A percentile compares a stretch with the other conserved stretches of the same genome.
phyloP scores from a whole-genome alignment of 2,888 invertebrate species.

The Tipula confusa region DNA sequence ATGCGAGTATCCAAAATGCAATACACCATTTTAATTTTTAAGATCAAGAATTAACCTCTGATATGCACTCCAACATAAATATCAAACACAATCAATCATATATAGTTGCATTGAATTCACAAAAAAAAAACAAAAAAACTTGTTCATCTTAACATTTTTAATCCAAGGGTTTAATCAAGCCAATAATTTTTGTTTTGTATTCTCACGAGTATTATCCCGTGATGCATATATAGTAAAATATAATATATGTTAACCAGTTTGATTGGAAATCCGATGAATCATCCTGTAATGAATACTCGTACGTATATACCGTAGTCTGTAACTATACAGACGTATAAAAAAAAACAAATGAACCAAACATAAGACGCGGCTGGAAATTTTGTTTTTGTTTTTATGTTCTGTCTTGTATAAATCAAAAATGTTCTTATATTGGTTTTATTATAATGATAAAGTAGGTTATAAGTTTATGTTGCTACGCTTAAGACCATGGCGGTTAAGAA shows the following conservation, averaged over 20 bases:
- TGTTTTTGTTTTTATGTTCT: background rate
- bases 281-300: background rate
- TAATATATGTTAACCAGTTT: background rate
- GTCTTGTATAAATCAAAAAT: conserved; percentile 6
- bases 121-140: no score
- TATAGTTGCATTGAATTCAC: background rate
- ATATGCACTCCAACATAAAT: no score
- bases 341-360: background rate
- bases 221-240: no score
- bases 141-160: background rate
- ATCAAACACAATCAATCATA: background rate
- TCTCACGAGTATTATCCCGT: background rate
- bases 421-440: background rate
- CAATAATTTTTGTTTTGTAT: background rate
- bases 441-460: background rate
- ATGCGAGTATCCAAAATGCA: no score
- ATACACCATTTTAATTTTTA: no score
- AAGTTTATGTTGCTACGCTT: background rate
- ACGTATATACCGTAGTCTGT: background rate
- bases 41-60: no score
- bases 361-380: background rate
- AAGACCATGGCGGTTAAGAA: background rate
- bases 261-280: background rate
- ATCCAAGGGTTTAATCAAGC: background rate
- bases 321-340: no score